phyloP scores from a whole-genome alignment of 1,140 invertebrate genomes.

The Eriocheir sinensis region DNA sequence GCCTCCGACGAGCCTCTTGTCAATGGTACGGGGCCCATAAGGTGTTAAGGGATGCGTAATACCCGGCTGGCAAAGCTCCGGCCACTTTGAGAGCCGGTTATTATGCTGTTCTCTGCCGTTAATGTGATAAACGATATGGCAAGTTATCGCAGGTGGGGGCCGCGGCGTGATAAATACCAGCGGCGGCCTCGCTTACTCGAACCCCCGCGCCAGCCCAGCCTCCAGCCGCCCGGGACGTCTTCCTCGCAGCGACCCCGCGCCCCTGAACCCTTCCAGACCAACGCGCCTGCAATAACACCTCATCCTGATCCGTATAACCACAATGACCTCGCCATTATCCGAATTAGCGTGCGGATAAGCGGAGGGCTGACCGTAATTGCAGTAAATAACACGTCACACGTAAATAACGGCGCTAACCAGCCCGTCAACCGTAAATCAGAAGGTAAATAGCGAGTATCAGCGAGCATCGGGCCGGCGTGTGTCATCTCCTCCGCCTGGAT shows the following conservation, averaged over 20 bases:
- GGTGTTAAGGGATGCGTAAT: conserved; percentile 41
- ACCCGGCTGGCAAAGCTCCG: conserved; percentile 5
- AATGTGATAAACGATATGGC: conserved; percentile 72
- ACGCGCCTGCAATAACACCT: conserved; percentile 57
- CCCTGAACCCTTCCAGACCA: background rate
- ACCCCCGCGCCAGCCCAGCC: background rate
- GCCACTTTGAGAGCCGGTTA: conserved; percentile 32
- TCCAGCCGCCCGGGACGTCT: background rate
- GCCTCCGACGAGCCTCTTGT: background rate
- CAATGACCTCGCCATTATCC: conserved; percentile 70
- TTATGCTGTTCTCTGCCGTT: conserved; percentile 65
- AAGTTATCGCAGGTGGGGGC: conserved; percentile 57
- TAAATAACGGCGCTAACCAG: conserved; percentile 76
- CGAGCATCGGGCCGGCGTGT: conserved; percentile 45
- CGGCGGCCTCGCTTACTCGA: conserved; percentile 39
- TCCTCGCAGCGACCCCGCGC: background rate
- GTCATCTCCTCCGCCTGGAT: conserved; percentile 74
- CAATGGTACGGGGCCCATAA: background rate
- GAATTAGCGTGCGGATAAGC: conserved; percentile 72
- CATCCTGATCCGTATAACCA: conserved; percentile 48
- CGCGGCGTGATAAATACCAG: conserved; percentile 53
- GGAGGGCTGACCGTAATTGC: conserved; percentile 70
- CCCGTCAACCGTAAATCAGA: conserved; percentile 72
- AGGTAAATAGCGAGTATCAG: conserved; percentile 71
- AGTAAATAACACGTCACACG: conserved; percentile 76